Evolutionary conservation across 92 coral and sea anemone genomes (phyloP), one percentile per base, ranked within the genome.

Genomic region (Zoanthus solanderi): DNA sequence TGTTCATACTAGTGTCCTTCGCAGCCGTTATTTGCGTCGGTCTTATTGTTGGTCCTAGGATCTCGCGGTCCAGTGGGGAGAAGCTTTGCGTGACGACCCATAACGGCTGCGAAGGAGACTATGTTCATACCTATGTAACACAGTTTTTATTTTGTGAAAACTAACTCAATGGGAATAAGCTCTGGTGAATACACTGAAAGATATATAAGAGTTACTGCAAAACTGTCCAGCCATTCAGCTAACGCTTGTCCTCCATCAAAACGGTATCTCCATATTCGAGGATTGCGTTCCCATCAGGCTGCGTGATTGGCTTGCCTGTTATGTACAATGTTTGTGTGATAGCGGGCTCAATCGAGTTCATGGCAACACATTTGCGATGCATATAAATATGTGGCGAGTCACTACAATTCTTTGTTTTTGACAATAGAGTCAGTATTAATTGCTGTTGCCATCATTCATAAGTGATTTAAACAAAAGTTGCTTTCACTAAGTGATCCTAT

Each of bases 191-290:
- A 87, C 71, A 44, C 76, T 34, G 90, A 79, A 78, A 79, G 50
- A 69, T 79, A 87, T 58, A 87, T n/a, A 30, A 87, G 72, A n/a
- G 83, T 84, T 11, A 84, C 88, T 84, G 80, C 81, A 72, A 84
- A 72, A 75, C 63, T 84, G 76, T 87, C 90, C 73, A 87, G 57
- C 90, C 90, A 87, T 54, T 87, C 90, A 63, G 90, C 90, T 87
- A 87, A 72, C n/a, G 76, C 58, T 84, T 58, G 67, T 87, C 86
- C 90, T 87, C 90, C 90, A 76, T 87, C 85, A 65, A 87, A 87
- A 58, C 72, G 87, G 79, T 87, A 56, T 87, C 87, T 68, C 80
- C 87, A 78, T 78, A 67, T 60, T 30, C 73, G 18, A 87, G 86
- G 18, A 87, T 78, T 28, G 86, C 71, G 90, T 78, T 87, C 18